Conservation (phyloP, 2,888 invertebrate species). For the Eulithis prunata region DNA sequence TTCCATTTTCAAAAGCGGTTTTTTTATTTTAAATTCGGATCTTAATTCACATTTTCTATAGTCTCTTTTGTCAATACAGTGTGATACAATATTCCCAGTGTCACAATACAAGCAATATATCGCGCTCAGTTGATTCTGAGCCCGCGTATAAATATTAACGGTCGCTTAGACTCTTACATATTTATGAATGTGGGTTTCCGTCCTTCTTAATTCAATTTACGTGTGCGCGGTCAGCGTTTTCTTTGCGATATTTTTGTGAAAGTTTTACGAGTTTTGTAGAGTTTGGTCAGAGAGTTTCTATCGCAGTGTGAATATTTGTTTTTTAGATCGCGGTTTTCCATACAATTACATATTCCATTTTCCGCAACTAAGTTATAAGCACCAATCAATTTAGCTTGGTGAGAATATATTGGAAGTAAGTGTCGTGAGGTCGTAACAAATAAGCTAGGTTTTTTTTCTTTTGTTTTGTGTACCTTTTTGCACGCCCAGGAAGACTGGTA, state of each 20-base stretch:
- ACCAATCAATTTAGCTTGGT: too few relatives aligned
- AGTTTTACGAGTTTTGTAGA: constrained; percentile 28
- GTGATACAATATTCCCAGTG: constrained; percentile 4
- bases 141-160: constrained; percentile 42
- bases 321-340: too few relatives aligned
- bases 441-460: too few relatives aligned
- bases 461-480: too few relatives aligned
- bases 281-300: neutral
- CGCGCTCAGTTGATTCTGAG: constrained; percentile 21
- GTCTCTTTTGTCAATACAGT: constrained; percentile 4
- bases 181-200: constrained; percentile 39
- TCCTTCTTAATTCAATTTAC: constrained; percentile 44
- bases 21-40: too few relatives aligned
- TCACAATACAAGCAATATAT: constrained; percentile 26
- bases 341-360: too few relatives aligned
- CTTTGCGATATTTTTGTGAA: constrained; percentile 33
- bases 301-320: constrained; percentile 3
- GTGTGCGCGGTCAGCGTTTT: constrained; percentile 41
- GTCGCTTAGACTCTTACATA: constrained; percentile 41
- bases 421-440: too few relatives aligned
- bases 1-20: too few relatives aligned
- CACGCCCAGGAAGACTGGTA: too few relatives aligned
- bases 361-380: too few relatives aligned
- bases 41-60: too few relatives aligned
- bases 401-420: too few relatives aligned